These are phyloP conservation scores for Orthosia gracilis DNA, from an alignment of 2,888 invertebrate genomes.

Conservation along the genomic window DNA sequence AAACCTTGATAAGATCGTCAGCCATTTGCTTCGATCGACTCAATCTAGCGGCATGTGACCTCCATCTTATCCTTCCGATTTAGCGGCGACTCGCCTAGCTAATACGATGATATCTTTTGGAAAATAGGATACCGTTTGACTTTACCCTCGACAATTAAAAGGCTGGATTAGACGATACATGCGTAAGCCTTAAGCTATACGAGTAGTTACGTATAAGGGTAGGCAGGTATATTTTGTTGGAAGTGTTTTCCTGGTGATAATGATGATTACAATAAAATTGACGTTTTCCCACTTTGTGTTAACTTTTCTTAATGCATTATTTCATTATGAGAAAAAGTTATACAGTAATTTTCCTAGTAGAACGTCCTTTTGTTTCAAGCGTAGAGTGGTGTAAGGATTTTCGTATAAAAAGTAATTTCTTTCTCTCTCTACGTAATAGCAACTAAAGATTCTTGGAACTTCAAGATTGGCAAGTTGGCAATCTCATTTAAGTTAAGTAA, in stretches of 20 bases:
- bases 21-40: conserved; percentile 22
- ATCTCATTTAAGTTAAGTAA: not conserved
- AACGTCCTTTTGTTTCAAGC: not conserved
- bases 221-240: not conserved
- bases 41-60: conserved; percentile 53
- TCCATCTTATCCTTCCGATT: conserved; percentile 55
- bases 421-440: not conserved
- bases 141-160: conserved; percentile 66
- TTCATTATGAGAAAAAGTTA: too few relatives aligned
- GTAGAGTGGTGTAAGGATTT: not conserved
- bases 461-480: not conserved
- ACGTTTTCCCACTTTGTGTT: too few relatives aligned
- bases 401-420: not conserved
- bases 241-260: not conserved
- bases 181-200: conserved; percentile 14
- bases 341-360: too few relatives aligned
- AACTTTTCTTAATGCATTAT: too few relatives aligned
- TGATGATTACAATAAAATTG: not conserved
- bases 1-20: conserved; percentile 7
- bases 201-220: not conserved
- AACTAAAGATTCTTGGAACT: not conserved
- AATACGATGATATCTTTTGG: conserved; percentile 68
- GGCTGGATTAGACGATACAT: conserved; percentile 60
- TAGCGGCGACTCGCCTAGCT: conserved; percentile 53
- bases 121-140: conserved; percentile 63